Evolutionary conservation across 1,140 invertebrate species (phyloP), one percentile per base, ranked within the genome.

Genomic region (Philopotamus ludificatus): DNA sequence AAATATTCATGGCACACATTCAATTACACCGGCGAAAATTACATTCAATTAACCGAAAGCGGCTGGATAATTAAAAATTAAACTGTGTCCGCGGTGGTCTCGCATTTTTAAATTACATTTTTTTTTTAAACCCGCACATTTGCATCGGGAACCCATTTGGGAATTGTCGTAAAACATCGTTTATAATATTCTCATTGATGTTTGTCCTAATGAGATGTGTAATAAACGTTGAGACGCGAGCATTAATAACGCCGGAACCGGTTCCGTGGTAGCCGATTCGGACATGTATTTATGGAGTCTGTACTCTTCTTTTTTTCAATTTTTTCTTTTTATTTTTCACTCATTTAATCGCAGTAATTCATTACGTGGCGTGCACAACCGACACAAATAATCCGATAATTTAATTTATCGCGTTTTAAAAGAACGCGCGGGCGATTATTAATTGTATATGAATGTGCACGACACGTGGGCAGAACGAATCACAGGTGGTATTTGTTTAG

Each of bases 151-250:
- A n/a, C n/a, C n/a, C 12, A 34, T 34, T 34, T 34, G 28, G 28
- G 28, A 34, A 34, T 34, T 7, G 12, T 34, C 12, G 28, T 34
- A 12, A 12, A 34, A 34, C 4, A 12, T 12, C 28, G 12, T 34
- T 34, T 12, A 12, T 12, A 34, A 7, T 12, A 34, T 34, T 34
- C 28, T 12, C 28, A 63, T 67, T 67, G 61, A 67, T 67, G 49
- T n/a, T 58, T 23, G 54, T 39, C 51, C 55, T 68, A 68, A 68
- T 68, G 66, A 68, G 66, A 68, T 41, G 39, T 51, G 55, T 64
- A 68, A 68, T 68, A 68, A 68, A 68, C 63, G 57, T 63, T 41
- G 34, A 59, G 47, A 64, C 47, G 28, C 51, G 26, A 41, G 54
- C 62, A 53, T 68, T 60, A 68, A 68, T 68, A 68, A 67, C 47